Conservation (phyloP, 2,888 invertebrate genomes). For the Drosophila borborema region DNA sequence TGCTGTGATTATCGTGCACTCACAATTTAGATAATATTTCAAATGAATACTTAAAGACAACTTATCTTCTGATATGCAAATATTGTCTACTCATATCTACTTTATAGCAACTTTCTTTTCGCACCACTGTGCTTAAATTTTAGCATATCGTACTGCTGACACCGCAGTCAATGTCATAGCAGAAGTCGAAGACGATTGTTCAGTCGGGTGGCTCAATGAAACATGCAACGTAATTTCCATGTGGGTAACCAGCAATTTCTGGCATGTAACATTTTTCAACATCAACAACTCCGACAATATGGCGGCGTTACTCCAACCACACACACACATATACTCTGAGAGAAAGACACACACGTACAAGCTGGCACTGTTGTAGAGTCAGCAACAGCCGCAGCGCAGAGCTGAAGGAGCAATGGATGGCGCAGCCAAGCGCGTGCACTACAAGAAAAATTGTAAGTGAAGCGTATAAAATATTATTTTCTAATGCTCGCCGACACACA, state of each 20-base stretch:
- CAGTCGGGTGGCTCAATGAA: constrained; percentile 59
- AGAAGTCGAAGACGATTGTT: constrained; percentile 34
- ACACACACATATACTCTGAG: background rate
- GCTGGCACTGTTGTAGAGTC: constrained; percentile 12
- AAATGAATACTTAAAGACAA: background rate
- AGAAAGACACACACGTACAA: constrained; percentile 7
- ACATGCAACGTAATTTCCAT: constrained; percentile 81
- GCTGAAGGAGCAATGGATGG: constrained; percentile 21
- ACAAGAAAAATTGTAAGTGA: constrained; percentile 81
- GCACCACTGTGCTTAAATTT: constrained; percentile 1
- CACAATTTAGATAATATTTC: background rate
- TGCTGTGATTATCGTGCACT: background rate
- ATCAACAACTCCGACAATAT: constrained; percentile 80
- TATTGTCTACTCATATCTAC: background rate
- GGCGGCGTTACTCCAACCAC: constrained; percentile 52
- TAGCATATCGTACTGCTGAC: constrained; percentile 16
- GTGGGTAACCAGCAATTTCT: constrained; percentile 82
- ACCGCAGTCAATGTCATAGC: constrained; percentile 19
- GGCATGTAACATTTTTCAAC: constrained; percentile 82
- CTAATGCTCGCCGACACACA: constrained; percentile 68
- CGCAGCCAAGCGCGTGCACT: constrained; percentile 70
- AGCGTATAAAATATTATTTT: constrained; percentile 82
- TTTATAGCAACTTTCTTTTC: background rate
- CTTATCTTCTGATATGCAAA: background rate
- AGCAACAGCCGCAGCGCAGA: constrained; percentile 10